Percentiles rank a stretch among this genome's conserved stretches.
Evolutionary conservation across 2,113 vertebrate species (phyloP).

Genomic region (Neofelis nebulosa): DNA sequence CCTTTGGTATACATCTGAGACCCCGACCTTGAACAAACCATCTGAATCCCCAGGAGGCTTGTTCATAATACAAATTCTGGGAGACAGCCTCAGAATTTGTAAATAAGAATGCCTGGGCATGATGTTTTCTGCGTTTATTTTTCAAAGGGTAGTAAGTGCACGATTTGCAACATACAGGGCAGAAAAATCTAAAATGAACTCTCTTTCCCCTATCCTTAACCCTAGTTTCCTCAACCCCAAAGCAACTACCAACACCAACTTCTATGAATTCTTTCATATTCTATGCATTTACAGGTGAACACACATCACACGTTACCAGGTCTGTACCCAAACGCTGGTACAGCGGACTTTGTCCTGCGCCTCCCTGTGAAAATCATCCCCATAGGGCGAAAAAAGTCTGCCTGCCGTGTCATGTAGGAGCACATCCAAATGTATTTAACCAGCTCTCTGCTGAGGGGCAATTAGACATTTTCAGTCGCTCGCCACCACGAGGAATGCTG

Average conservation of each 20-base stretch:
- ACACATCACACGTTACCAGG: background rate
- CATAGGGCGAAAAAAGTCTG: fast-evolving
- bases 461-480: too few species aligned
- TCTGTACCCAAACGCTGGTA: background rate
- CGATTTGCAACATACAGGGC: background rate
- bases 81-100: background rate
- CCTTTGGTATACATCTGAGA: background rate
- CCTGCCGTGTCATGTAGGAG: background rate
- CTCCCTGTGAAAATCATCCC: background rate
- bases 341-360: too few species aligned
- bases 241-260: background rate
- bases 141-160: background rate
- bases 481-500: background rate
- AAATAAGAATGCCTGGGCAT: too few species aligned
- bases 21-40: background rate
- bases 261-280: background rate
- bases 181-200: background rate
- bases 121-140: background rate
- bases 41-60: background rate
- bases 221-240: background rate
- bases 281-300: background rate
- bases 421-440: background rate
- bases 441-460: background rate
- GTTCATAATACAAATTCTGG: background rate
- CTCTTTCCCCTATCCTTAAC: background rate